Evolutionary conservation across 2,888 invertebrate genomes (phyloP).

Genomic region (Tuberolachnus salignus): DNA sequence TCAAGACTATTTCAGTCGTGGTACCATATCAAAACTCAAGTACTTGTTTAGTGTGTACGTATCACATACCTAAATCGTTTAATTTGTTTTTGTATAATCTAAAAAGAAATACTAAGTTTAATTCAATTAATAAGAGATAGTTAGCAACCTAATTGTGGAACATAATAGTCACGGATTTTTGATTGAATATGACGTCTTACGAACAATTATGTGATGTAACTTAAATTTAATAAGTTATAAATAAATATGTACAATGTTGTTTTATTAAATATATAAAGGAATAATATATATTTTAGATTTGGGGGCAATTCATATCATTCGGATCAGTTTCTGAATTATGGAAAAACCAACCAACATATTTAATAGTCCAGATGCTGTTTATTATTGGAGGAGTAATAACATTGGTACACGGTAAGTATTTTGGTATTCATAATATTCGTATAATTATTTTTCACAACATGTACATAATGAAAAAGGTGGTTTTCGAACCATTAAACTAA

Average conservation of each 20-base stretch:
- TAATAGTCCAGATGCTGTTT: conserved; percentile 70
- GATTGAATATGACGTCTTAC: neutral
- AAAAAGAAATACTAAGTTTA: too few species aligned
- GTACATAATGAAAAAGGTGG: neutral
- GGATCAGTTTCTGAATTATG: conserved; percentile 62
- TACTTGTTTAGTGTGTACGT: too few species aligned
- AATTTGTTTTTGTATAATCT: too few species aligned
- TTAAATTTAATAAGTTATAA: neutral
- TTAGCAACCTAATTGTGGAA: neutral
- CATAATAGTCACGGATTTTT: neutral
- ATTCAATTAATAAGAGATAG: too few species aligned
- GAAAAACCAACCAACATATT: conserved; percentile 72
- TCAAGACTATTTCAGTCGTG: too few species aligned
- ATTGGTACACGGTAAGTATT: conserved; percentile 70
- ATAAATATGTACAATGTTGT: too few species aligned
- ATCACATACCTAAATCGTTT: too few species aligned
- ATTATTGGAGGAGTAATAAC: conserved; percentile 71
- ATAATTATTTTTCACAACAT: too few species aligned
- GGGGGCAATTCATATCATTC: conserved; percentile 22
- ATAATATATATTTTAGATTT: conserved; percentile 4
- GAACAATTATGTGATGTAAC: neutral
- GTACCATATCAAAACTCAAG: too few species aligned
- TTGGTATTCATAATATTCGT: too few species aligned
- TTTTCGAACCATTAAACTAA: neutral
- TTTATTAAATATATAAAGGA: neutral